Base-by-base conservation (phyloP, 2,113 vertebrate species). In the Alethe castanea region DNA sequence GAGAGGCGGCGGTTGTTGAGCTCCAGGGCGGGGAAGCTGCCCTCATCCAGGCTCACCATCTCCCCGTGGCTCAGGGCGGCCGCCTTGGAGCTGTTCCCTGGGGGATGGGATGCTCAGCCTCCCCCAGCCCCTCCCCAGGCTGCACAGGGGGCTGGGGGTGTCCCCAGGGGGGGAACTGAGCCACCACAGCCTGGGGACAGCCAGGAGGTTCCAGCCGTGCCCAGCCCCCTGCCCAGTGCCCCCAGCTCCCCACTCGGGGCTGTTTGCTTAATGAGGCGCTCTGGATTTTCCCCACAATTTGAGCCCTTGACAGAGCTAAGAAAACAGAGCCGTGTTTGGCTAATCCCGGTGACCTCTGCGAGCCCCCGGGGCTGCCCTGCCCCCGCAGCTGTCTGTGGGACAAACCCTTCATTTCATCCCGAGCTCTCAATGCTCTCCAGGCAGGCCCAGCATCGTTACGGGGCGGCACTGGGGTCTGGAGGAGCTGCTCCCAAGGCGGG, bases 1-100 rank as follows among this genome's bases (percentile, higher is more conserved):
- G 99, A 99, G 65, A 99, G 98, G 11, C 99, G 97, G 5, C 99
- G 98, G 98, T 99, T 99, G 98, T 99, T 99, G 90, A 99, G 98
- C 70, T 99, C 99, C 97, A 99, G 97, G 12, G 99, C 98, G 0
- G 99, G 99, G 88, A 99, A 99, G 17, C 99, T 98, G 90, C 99
- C 98, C 69, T 99, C 99, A 0, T 99, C 99, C 96, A 99, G 97
- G 91, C 99, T 99, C 77, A 99, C 98, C 99, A 99, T 99, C 97
- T 99, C 99, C 0, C 99, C 99, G 0, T 99, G 99, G 72, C 98
- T 98, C 61, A 99, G 98, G 4, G 98, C 98, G 3, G 98, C 98
- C 0, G 98, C 98, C 96, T 99, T 99, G 91, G 98, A 97, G 94
- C 97, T 98, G 88, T 97, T 99, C 56, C 98, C 99, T 99, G 98